phyloP scores from a whole-genome alignment of 37 sponge, comb jelly and placozoan genomes.

The Haliclona indistincta region DNA sequence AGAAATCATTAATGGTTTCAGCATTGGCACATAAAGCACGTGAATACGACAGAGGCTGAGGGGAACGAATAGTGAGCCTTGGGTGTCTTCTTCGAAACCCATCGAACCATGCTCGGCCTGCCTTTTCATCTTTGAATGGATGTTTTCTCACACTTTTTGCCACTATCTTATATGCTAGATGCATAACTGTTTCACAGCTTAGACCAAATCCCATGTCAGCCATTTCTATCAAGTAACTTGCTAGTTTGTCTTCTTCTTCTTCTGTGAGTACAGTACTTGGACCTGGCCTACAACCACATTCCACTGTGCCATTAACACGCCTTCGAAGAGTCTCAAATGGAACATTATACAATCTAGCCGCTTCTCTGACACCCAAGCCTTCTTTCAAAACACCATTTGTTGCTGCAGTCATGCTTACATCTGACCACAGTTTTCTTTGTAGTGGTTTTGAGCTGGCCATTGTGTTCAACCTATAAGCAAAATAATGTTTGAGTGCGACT shows the following conservation, averaged over 20 bases:
- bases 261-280: conserved; percentile 14
- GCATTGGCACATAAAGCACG: conserved; percentile 9
- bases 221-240: conserved; percentile 4
- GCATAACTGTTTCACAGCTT: conserved; percentile 13
- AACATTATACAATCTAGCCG: conserved; percentile 9
- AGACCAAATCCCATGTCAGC: conserved; percentile 34
- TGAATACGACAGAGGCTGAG: conserved; percentile 27
- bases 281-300: conserved; percentile 18
- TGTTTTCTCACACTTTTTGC: conserved; percentile 11
- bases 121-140: conserved; percentile 33
- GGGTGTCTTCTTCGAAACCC: conserved; percentile 10
- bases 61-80: conserved; percentile 11
- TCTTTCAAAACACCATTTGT: conserved; percentile 25
- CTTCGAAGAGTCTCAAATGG: conserved; percentile 23
- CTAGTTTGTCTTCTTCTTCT: conserved; percentile 11
- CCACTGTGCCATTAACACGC: conserved; percentile 5
- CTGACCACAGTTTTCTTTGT: conserved; percentile 44
- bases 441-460: too few species aligned
- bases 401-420: conserved; percentile 43
- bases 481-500: too few species aligned
- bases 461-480: too few species aligned
- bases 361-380: conserved; percentile 15
- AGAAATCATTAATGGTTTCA: conserved; percentile 21
- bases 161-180: conserved; percentile 8
- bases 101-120: conserved; percentile 38